Conservation (phyloP, 2,888 invertebrate species). For the Bellardia pandia region DNA sequence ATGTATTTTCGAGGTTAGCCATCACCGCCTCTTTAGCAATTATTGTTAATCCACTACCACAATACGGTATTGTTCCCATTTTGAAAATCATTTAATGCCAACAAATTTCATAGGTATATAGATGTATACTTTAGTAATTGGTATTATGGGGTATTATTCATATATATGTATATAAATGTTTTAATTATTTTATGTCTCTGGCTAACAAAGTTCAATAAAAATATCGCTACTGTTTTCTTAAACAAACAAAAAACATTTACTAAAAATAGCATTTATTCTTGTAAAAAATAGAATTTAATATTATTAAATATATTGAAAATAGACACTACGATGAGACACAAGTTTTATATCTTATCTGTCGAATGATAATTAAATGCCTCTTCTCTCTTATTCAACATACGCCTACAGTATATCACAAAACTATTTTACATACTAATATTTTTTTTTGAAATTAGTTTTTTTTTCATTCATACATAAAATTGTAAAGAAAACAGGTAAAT, state of each 20-base stretch:
- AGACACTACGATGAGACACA: not conserved
- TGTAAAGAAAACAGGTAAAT: too few relatives aligned
- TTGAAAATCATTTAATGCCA: too few relatives aligned
- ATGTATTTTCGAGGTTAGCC: too few relatives aligned
- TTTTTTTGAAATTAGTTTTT: too few relatives aligned
- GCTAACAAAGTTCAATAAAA: not conserved
- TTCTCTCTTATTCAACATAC: not conserved
- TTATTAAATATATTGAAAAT: constrained; percentile 13
- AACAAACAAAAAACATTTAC: not conserved
- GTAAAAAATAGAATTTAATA: not conserved
- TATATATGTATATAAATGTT: not conserved
- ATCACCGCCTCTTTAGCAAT: too few relatives aligned
- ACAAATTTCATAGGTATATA: too few relatives aligned
- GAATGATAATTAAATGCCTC: not conserved
- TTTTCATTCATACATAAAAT: too few relatives aligned
- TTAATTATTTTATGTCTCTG: not conserved
- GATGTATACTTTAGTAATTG: too few relatives aligned
- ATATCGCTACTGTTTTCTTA: not conserved
- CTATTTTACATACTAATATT: too few relatives aligned
- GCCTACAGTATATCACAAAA: not conserved
- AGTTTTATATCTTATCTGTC: constrained; percentile 22
- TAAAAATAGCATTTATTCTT: constrained; percentile 13
- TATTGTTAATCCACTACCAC: too few relatives aligned
- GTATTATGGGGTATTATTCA: too few relatives aligned
- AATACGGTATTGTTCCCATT: too few relatives aligned